Percentiles rank a stretch among this genome's conserved stretches.
phyloP scores from a whole-genome alignment of 2,888 invertebrate genomes.

The Dasypolia templi region DNA sequence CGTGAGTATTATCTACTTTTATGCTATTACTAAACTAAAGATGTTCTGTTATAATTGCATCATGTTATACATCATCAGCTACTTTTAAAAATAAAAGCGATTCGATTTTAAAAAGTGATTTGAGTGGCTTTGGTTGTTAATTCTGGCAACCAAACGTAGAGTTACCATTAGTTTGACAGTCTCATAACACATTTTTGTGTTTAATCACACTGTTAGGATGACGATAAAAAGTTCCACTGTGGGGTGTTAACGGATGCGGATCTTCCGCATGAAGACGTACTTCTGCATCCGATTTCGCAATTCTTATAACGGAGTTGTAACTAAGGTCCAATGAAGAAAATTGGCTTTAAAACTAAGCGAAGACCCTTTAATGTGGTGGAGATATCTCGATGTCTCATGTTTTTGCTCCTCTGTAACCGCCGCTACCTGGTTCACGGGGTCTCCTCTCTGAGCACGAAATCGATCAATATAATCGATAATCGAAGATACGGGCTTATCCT shows the following conservation, averaged over 20 bases:
- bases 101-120: neutral
- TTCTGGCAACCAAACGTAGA: neutral
- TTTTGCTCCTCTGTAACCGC: neutral
- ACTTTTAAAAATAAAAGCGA: conserved; percentile 1
- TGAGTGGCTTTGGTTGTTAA: no score
- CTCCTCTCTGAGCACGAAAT: no score
- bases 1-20: conserved; percentile 38
- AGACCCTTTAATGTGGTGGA: no score
- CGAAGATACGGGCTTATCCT: no score
- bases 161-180: neutral
- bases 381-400: no score
- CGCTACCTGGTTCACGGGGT: neutral
- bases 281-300: no score
- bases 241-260: neutral
- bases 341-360: no score
- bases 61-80: neutral
- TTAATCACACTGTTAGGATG: neutral
- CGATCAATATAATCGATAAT: no score
- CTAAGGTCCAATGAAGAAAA: no score
- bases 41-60: neutral
- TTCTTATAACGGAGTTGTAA: no score
- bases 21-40: neutral
- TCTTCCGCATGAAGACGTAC: no score
- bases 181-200: neutral
- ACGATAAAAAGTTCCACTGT: neutral